Conservation (phyloP, 2,113 vertebrate genomes). For the Speoplatyrhinus poulsoni region DNA sequence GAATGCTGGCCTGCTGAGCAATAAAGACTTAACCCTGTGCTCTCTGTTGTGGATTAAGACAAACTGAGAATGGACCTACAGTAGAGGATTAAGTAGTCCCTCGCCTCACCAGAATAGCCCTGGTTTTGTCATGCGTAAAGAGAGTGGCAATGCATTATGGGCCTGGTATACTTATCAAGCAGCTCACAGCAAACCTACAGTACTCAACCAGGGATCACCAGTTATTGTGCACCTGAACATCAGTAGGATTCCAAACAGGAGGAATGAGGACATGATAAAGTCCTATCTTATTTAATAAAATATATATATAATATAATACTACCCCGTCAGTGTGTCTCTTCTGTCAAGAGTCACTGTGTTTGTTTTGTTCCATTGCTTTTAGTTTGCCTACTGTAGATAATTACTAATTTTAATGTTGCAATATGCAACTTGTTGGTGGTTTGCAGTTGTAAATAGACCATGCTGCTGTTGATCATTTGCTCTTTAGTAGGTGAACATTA, state of each 20-base stretch:
- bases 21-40: slow-evolving; percentile 48
- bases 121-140: slow-evolving; percentile 34
- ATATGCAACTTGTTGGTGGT: too few species aligned
- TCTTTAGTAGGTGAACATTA: too few species aligned
- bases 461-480: too few species aligned
- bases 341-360: too few species aligned
- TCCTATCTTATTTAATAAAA: slow-evolving; percentile 10
- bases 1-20: slow-evolving; percentile 33
- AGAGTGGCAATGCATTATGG: slow-evolving; percentile 30
- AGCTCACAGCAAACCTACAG: slow-evolving; percentile 24
- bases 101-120: slow-evolving; percentile 45
- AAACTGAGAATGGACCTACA: slow-evolving; percentile 34
- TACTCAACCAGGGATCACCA: slow-evolving; percentile 23
- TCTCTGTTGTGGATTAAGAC: slow-evolving; percentile 53
- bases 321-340: slow-evolving; percentile 11
- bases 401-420: too few species aligned
- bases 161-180: slow-evolving; percentile 30
- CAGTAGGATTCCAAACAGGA: slow-evolving; percentile 24
- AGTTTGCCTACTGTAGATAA: too few species aligned
- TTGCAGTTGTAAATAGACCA: too few species aligned
- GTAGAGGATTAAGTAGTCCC: slow-evolving; percentile 50
- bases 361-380: too few species aligned
- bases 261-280: slow-evolving; percentile 3
- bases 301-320: neutral
- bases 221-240: slow-evolving; percentile 16